Base-by-base conservation (phyloP, 2,113 vertebrate genomes). In the Heloderma charlesbogerti region DNA sequence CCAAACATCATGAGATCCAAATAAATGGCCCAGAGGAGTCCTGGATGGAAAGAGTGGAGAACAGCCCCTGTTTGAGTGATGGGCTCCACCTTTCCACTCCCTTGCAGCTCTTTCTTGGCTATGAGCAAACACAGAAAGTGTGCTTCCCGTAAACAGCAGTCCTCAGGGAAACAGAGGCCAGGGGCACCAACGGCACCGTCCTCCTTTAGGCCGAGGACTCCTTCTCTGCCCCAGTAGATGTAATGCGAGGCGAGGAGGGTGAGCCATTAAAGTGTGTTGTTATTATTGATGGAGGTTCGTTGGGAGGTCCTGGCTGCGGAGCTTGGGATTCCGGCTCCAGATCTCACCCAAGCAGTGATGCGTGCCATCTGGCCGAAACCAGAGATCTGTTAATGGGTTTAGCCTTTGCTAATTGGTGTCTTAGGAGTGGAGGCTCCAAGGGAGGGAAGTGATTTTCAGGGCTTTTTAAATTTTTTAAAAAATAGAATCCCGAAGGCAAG, bases 371-470 rank as follows among this genome's bases (percentile, higher is more conserved):
- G 97, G 97, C 93, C 92, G 95, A 95, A 96, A 97, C 92, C 95
- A 95, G 96, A 97, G 95, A 94, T 86, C 94, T 95, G 93, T 96
- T 96, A 96, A 97, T 96, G 95, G 96, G 93, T 96, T 96, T 96
- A 96, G 96, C 96, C 96, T 95, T 94, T 94, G 94, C 95, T 97
- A 97, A 97, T 97, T 96, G 96, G 96, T 94, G 96, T 95, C 96
- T 97, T 95, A 95, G 95, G 96, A 96, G 91, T 93, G 93, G 94
- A 91, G 94, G 63, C 92, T 92, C 48, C 12, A 45, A 22, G 89
- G 89, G 90, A 88, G 87, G 86, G 90, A 94, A 90, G 82, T 92
- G 93, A 90, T 43, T 22, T 31, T 25, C 45, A 48, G 63, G 22
- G 75, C 40, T 69, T 48, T 45, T 48, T 51, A n/a, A n/a, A n/a